Conservation (phyloP, 2,888 invertebrate genomes). For the Drosophila pseudotalamancana region DNA sequence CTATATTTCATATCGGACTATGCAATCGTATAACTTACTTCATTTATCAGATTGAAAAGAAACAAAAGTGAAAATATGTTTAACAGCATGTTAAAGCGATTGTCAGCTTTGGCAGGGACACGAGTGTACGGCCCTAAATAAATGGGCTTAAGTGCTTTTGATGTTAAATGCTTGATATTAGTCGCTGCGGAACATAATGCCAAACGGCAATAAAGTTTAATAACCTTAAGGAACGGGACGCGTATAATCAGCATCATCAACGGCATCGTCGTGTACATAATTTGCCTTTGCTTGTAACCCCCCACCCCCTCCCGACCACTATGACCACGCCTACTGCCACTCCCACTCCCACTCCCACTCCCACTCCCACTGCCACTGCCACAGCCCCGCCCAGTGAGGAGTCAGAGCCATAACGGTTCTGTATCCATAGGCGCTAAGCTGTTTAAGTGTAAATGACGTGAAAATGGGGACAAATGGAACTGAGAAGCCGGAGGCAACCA, state of each 20-base stretch:
- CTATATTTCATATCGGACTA: no score
- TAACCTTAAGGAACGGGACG: slow-evolving; percentile 59
- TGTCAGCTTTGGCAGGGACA: slow-evolving; percentile 3
- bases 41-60: no score
- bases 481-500: slow-evolving; percentile 24
- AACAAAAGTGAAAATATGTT: background rate
- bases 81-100: slow-evolving; percentile 4
- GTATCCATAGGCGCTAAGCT: slow-evolving; percentile 61
- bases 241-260: slow-evolving; percentile 75
- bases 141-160: slow-evolving; percentile 41
- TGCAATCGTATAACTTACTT: no score
- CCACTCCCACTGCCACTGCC: background rate
- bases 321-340: no score
- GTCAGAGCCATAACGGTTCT: slow-evolving; percentile 8
- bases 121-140: slow-evolving; percentile 1
- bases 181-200: slow-evolving; percentile 44
- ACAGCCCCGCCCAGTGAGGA: background rate
- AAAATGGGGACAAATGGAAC: slow-evolving; percentile 56
- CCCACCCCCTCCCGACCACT: no score
- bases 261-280: slow-evolving; percentile 65
- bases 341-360: background rate
- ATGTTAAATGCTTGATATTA: slow-evolving; percentile 48
- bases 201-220: slow-evolving; percentile 71
- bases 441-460: slow-evolving; percentile 79
- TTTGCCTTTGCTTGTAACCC: slow-evolving; percentile 41